A percentile compares a stretch with the other conserved stretches of the same genome.
Conservation (phyloP, 2,113 vertebrate genomes). For the Ibidorhyncha struthersii region DNA sequence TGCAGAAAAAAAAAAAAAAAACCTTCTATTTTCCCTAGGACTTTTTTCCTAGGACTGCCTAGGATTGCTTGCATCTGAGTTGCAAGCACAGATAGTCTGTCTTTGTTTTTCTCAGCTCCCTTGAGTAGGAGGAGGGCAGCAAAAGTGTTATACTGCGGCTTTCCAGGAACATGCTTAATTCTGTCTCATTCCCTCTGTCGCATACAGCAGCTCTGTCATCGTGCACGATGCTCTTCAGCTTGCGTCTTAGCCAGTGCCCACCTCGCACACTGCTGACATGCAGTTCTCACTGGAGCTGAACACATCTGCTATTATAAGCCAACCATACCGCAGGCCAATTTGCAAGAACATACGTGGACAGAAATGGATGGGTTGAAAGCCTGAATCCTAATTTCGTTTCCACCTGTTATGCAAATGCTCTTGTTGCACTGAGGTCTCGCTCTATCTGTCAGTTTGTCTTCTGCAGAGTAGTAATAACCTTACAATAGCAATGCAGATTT, state of each 20-base stretch:
- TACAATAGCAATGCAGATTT: neutral
- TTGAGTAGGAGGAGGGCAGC: neutral
- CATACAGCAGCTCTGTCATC: neutral
- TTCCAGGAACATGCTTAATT: neutral
- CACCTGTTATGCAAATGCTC: neutral
- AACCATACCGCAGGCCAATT: neutral
- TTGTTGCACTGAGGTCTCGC: accelerated
- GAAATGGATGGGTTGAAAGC: neutral
- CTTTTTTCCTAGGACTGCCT: neutral
- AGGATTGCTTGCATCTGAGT: neutral
- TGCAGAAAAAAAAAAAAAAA: neutral
- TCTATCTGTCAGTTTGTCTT: neutral
- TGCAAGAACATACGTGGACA: neutral
- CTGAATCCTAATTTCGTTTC: neutral
- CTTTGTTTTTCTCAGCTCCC: neutral
- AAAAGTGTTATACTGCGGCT: neutral
- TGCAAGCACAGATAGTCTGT: neutral
- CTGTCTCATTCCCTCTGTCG: neutral
- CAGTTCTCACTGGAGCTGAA: neutral
- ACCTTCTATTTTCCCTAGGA: neutral
- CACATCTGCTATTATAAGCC: neutral
- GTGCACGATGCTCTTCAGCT: neutral
- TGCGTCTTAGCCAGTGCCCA: neutral
- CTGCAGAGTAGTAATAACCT: neutral
- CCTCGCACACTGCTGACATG: neutral